Evolutionary conservation across 2,113 vertebrate species (phyloP).

Genomic region (Meriones unguiculatus): DNA sequence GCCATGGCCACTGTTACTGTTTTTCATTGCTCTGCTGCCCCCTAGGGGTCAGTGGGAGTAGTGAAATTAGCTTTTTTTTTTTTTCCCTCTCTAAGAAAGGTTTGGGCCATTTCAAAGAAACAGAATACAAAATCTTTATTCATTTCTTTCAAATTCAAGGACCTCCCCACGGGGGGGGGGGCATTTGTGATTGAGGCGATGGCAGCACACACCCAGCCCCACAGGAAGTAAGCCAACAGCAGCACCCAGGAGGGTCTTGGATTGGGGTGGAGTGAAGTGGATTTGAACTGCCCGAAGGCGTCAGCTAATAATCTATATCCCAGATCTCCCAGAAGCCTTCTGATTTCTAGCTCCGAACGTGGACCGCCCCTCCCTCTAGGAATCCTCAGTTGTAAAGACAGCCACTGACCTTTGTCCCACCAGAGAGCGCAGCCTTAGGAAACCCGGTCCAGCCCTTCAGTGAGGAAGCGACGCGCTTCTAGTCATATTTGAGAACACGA

Average conservation of each 20-base stretch:
- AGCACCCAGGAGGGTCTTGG: background rate
- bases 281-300: background rate
- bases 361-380: background rate
- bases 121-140: background rate
- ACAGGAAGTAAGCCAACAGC: too few species aligned
- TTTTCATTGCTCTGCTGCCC: constrained; percentile 50
- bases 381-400: background rate
- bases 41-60: constrained; percentile 1
- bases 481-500: background rate
- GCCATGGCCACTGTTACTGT: fast-evolving
- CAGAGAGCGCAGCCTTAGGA: background rate
- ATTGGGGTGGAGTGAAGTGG: background rate
- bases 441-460: background rate
- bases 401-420: background rate
- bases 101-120: background rate
- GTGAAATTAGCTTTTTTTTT: background rate
- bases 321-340: background rate
- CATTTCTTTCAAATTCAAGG: background rate
- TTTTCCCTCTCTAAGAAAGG: background rate
- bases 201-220: background rate
- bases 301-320: background rate
- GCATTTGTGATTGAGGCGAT: background rate
- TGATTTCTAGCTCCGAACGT: background rate
- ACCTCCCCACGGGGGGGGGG: background rate
- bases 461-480: background rate